phyloP scores from a whole-genome alignment of 2,888 invertebrate genomes.

The Camptogramma bilineatum region DNA sequence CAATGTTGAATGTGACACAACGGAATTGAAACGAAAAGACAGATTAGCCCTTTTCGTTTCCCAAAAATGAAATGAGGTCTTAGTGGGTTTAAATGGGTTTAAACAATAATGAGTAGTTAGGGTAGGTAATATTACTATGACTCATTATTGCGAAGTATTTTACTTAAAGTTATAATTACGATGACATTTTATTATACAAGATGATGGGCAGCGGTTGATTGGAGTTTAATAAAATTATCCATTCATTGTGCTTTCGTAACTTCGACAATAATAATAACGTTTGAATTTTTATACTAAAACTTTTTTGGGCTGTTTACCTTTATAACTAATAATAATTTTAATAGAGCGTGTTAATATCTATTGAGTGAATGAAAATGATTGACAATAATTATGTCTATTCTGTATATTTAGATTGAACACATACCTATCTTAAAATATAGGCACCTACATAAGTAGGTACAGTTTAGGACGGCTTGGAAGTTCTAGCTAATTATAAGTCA shows the following conservation, averaged over 20 bases:
- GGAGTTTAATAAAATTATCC: constrained; percentile 29
- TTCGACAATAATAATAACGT: constrained; percentile 59
- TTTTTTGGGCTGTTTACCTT: constrained; percentile 61
- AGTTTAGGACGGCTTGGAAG: constrained; percentile 21
- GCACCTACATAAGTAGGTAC: constrained; percentile 2
- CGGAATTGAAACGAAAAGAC: constrained; percentile 16
- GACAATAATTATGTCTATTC: constrained; percentile 60
- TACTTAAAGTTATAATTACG: neutral
- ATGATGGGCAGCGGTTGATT: constrained; percentile 34
- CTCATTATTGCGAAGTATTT: constrained; percentile 3
- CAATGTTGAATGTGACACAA: constrained; percentile 7
- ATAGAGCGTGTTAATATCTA: constrained; percentile 22
- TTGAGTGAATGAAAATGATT: constrained; percentile 39
- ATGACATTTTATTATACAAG: constrained; percentile 24
- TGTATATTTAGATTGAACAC: constrained; percentile 32
- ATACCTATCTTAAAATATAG: constrained; percentile 6
- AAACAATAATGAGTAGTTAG: neutral
- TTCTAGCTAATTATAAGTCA: constrained; percentile 18
- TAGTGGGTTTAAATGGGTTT: neutral
- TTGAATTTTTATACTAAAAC: constrained; percentile 48
- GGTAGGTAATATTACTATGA: neutral
- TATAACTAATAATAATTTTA: constrained; percentile 39
- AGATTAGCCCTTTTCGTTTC: constrained; percentile 12
- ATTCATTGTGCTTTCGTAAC: constrained; percentile 53
- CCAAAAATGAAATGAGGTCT: neutral